Evolutionary conservation across 2,113 vertebrate genomes (phyloP).

Genomic region (Lepus europaeus): DNA sequence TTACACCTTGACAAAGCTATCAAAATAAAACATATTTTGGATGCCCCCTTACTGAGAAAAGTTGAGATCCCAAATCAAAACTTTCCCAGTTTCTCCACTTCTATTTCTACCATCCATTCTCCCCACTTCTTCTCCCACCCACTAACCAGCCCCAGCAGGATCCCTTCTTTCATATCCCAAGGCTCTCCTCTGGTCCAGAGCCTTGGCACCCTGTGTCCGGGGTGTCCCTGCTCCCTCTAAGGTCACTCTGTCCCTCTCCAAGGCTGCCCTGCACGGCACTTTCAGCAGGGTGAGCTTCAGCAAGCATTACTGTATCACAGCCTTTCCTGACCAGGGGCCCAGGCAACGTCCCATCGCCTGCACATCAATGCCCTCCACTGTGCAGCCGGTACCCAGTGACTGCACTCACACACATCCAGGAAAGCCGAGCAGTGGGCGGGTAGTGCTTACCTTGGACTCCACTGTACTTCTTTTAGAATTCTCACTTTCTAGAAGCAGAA

Average conservation of each 20-base stretch:
- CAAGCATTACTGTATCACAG: not conserved
- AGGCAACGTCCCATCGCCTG: not conserved
- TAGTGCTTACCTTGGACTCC: slow-evolving; percentile 84
- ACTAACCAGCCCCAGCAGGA: not conserved
- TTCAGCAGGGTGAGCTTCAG: not conserved
- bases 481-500: slow-evolving; percentile 77
- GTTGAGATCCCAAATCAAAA: not conserved
- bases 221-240: not conserved
- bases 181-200: not conserved
- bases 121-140: too few relatives aligned
- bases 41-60: not conserved
- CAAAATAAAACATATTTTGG: not conserved
- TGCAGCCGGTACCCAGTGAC: accelerated
- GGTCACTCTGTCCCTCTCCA: too few relatives aligned
- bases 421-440: not conserved
- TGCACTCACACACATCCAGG: accelerated
- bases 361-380: accelerated
- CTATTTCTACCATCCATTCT: not conserved
- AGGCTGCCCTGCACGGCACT: not conserved
- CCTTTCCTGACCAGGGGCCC: not conserved
- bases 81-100: not conserved
- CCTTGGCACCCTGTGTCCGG: not conserved
- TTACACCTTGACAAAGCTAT: not conserved
- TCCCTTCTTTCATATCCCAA: not conserved
- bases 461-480: slow-evolving; percentile 75